Evolutionary conservation across 2,113 vertebrate species (phyloP), one percentile per base, ranked within the genome.

Genomic region (Myxocyprinus asiaticus): DNA sequence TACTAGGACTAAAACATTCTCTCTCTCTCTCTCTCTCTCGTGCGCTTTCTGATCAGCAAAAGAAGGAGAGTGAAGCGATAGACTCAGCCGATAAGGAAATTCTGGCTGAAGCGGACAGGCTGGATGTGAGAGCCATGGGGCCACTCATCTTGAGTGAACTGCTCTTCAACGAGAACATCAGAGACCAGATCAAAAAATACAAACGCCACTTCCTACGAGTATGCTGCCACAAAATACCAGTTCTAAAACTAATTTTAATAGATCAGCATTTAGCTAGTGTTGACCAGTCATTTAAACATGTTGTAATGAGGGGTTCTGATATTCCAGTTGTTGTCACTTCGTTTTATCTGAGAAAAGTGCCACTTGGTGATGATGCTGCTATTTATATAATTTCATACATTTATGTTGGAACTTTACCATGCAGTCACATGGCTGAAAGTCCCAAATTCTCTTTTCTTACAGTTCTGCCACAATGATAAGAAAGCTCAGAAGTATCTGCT

Each of bases 391-490:
- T 15, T 42, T 65, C 22, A 33, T 33, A 33, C 1, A 33, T 33
- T 33, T 33, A 33, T 33, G 22, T 33, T 33, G 22, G 22, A 33
- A 33, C 22, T 33, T 33, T 33, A 33, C 22, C 22, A 33, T 33
- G 3, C 22, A 33, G 3, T 33, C 1, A 33, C 22, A 33, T 33
- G 1, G 22, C 22, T 72, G 9, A 44, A 45, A 8, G 7, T 59
- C 3, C 10, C 9, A 50, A 1, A 10, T 51, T 61, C 17, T 43
- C n/a, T 82, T 6, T 6, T 6, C 42, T 17, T 17, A 12, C 83
- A 99, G 97, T 98, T 99, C 90, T 99, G 97, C 90, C 95, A 97
- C 91, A 98, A 97, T 88, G 98, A 99, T 89, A 99, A 98, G 88
- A 99, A 97, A 80, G 97, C 98, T 85, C 98, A 99, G 84, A 94